A percentile compares a stretch with the other conserved stretches of the same genome.
Evolutionary conservation across 1,140 invertebrate genomes (phyloP).

Genomic region (Brachionus rotundiformis): DNA sequence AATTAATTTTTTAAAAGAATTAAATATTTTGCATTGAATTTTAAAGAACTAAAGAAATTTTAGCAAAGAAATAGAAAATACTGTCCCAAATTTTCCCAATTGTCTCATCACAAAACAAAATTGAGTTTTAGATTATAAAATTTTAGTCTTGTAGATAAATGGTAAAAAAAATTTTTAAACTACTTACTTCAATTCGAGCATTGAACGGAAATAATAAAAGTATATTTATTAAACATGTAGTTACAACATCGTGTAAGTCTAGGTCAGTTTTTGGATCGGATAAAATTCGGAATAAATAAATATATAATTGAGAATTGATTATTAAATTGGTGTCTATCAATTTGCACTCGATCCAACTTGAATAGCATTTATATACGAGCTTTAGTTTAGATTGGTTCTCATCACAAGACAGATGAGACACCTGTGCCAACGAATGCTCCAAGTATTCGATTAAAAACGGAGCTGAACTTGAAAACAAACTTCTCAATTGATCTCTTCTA

Average conservation of each 20-base stretch:
- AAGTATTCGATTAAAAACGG: slow-evolving; percentile 72
- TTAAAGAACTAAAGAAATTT: no score
- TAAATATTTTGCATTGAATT: no score
- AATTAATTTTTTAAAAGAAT: no score
- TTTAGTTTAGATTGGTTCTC: slow-evolving; percentile 36
- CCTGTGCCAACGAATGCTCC: slow-evolving; percentile 61
- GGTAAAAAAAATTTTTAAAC: no score
- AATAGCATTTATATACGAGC: slow-evolving; percentile 34
- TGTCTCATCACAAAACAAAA: no score
- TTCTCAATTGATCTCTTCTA: slow-evolving; percentile 77
- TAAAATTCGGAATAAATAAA: slow-evolving; percentile 45
- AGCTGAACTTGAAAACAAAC: slow-evolving; percentile 70
- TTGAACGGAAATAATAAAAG: slow-evolving; percentile 48
- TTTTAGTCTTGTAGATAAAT: background rate
- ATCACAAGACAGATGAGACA: background rate
- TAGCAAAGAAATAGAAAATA: no score
- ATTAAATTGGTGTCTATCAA: slow-evolving; percentile 30
- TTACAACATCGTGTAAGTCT: slow-evolving; percentile 51
- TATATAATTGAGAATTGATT: slow-evolving; percentile 30
- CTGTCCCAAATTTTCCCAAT: no score
- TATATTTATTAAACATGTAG: slow-evolving; percentile 48
- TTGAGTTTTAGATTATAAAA: background rate
- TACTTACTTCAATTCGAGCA: slow-evolving; percentile 23
- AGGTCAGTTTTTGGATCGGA: slow-evolving; percentile 26
- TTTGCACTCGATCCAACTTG: slow-evolving; percentile 40